Evolutionary conservation across 2,888 invertebrate species (phyloP), one percentile per base, ranked within the genome.

Genomic region (Euzophera pinguis): DNA sequence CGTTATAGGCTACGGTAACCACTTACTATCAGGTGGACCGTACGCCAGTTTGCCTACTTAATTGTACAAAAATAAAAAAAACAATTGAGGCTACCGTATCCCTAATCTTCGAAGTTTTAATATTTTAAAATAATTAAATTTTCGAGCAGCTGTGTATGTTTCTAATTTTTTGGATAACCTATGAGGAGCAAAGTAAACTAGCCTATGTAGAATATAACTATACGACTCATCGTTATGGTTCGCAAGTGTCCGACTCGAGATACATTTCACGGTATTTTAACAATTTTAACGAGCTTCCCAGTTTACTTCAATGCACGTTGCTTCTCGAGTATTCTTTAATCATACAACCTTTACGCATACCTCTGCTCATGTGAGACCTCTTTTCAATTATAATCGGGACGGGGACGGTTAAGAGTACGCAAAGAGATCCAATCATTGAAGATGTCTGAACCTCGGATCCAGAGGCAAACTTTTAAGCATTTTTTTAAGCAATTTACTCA

Each of bases 241-340:
- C 84, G 57, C 54, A 82, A 82, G 85, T 82, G 79, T 83, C 81
- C 84, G 78, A 71, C 79, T 83, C 78, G 78, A 79, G 78, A 72
- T 75, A 84, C 84, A 85, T 88, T 88, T 88, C 81, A 90, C 88
- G 89, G 87, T 87, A 83, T 89, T 90, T 90, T 87, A 87, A 87
- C 89, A 87, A 82, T 81, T 89, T 89, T 90, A 90, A 90, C 89
- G 88, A 89, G 86, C 78, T 75, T 62, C 77, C 79, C 78, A 83
- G 81, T 83, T 84, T 84, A 84, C 83, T 84, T 78, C 76, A 76
- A 79, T 82, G 81, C 80, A 72, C 76, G 57, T 60, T 62, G 69
- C 69, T 65, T 61, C 71, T 70, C 73, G 76, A 78, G 72, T 69
- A 73, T 76, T 68, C 67, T 74, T 70, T 77, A 71, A 75, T 74